phyloP scores from a whole-genome alignment of 37 sponge, comb jelly and placozoan genomes.

The Lycopodina hypogea region DNA sequence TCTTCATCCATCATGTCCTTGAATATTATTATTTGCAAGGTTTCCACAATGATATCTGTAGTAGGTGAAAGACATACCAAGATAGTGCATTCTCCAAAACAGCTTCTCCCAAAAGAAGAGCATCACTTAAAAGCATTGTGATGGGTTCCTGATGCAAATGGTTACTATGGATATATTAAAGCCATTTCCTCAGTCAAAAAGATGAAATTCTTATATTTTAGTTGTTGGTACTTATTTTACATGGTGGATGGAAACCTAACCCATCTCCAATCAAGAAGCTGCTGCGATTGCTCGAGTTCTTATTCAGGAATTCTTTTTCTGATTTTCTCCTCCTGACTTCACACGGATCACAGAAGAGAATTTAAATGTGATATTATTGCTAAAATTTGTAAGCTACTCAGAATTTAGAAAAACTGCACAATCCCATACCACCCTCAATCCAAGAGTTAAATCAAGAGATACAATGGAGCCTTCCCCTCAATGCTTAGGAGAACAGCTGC shows the following conservation, averaged over 20 bases:
- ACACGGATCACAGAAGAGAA: conserved; percentile 45
- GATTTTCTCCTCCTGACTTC: conserved; percentile 51
- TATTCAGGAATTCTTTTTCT: conserved; percentile 36
- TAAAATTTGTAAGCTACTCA: conserved; percentile 34
- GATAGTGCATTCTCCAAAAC: neutral
- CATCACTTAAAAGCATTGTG: neutral
- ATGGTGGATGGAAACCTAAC: conserved; percentile 54
- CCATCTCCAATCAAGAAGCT: no score
- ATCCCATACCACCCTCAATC: conserved; percentile 58
- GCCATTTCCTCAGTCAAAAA: conserved; percentile 32
- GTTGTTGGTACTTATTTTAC: conserved; percentile 48
- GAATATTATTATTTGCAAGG: neutral
- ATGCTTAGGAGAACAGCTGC: conserved; percentile 10
- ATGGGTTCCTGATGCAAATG: conserved; percentile 24
- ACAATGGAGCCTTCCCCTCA: conserved; percentile 34
- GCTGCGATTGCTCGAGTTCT: no score
- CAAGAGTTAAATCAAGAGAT: conserved; percentile 53
- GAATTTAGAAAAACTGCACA: conserved; percentile 38
- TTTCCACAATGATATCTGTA: no score
- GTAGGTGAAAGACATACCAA: neutral
- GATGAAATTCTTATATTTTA: conserved; percentile 48
- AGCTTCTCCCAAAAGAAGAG: neutral
- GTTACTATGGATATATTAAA: conserved; percentile 51
- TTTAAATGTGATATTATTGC: conserved; percentile 34
- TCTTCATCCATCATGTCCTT: neutral